Percentiles rank a stretch among this genome's conserved stretches.
Evolutionary conservation across 2,113 vertebrate species (phyloP).

Genomic region (Cairina moschata): DNA sequence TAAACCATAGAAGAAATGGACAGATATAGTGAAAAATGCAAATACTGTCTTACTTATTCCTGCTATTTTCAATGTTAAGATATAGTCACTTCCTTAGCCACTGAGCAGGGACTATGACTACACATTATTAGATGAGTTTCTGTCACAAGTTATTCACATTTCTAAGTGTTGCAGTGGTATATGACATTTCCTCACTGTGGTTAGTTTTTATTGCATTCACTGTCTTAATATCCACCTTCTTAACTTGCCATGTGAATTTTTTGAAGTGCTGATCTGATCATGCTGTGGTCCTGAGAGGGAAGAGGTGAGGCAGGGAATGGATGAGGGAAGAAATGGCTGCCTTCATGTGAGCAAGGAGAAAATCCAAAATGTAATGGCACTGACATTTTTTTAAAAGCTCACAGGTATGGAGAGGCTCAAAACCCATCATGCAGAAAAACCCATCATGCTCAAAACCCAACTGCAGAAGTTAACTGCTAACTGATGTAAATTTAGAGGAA

Average conservation of each 20-base stretch:
- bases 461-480: not conserved
- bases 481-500: not conserved
- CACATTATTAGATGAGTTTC: not conserved
- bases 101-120: not conserved
- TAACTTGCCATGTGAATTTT: not conserved
- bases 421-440: not conserved
- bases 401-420: not conserved
- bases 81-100: not conserved
- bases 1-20: not conserved
- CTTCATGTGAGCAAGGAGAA: not conserved
- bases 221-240: not conserved
- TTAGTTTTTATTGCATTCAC: not conserved
- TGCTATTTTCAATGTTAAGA: accelerated
- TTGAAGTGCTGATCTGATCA: not conserved
- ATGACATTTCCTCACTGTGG: not conserved
- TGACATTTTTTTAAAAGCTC: not conserved
- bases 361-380: not conserved
- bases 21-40: not conserved
- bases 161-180: not conserved
- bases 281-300: not conserved
- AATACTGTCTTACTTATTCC: not conserved
- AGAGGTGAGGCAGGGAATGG: not conserved
- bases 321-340: not conserved
- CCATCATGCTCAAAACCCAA: no score
- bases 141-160: not conserved